Base-by-base conservation (phyloP, 2,113 vertebrate genomes). In the Oryzias curvinotus region DNA sequence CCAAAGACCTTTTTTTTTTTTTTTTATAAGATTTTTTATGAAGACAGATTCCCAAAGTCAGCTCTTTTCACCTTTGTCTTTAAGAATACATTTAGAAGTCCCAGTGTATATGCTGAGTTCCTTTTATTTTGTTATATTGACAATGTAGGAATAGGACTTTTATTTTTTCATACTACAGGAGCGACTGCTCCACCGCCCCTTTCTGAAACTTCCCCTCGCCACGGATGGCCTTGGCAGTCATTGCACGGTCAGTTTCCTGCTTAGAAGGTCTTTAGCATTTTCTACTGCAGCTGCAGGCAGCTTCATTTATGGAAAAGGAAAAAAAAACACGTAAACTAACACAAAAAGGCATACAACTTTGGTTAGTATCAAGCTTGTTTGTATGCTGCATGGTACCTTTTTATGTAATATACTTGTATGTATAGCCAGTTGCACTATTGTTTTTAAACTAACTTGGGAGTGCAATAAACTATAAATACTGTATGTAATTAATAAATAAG, bases 211-310 rank as follows among this genome's bases (percentile, higher is more conserved):
- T 47, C 45, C 28, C 50, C 48, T 72, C 77, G 75, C 72, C 62
- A 10, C 57, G 42, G 57, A 81, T 66, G 73, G 80, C 85, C 82
- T 80, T 83, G 85, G 75, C 68, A 49, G 76, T 76, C 71, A 50
- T 65, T 81, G 73, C 73, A 83, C 81, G 72, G 77, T 75, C 77
- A 42, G 64, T 66, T 67, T 47, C 73, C 75, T 80, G 82, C 71
- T 62, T 64, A 66, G 25, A 73, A 68, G 79, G 66, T 71, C 64
- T 80, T 80, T 71, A 54, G 66, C 75, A 86, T 82, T 89, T 88
- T 90, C 65, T 89, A 78, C 80, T 83, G 86, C 90, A 91, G 91
- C 92, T 93, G 92, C 92, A 88, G 92, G 92, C 92, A 92, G 92
- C 92, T 92, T 86, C 47, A 18, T 68, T 49, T 74, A 69, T 72